phyloP scores from a whole-genome alignment of 2,888 invertebrate species.

The Pardosa pseudoannulata region DNA sequence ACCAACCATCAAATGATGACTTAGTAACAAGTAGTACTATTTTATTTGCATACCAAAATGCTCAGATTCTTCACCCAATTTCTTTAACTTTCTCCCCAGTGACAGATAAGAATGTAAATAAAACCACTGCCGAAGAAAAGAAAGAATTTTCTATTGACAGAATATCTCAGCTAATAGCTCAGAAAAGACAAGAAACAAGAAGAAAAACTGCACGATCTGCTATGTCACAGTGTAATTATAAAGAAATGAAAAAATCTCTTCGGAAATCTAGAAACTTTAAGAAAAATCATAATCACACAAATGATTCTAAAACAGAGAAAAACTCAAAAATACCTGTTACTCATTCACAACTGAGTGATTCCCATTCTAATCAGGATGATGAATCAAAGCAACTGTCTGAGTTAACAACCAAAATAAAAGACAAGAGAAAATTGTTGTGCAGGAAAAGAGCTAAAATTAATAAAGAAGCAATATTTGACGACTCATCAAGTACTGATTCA shows the following conservation, averaged over 20 bases:
- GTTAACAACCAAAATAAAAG: slow-evolving; percentile 17
- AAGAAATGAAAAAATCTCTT: neutral
- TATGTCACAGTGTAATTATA: slow-evolving; percentile 6
- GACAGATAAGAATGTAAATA: neutral
- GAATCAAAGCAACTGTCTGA: neutral
- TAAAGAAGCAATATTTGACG: slow-evolving; percentile 7
- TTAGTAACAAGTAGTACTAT: neutral
- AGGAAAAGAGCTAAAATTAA: slow-evolving; percentile 31
- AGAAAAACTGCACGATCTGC: slow-evolving; percentile 23
- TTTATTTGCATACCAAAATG: slow-evolving; percentile 1
- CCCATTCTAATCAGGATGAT: neutral
- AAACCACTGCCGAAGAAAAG: neutral
- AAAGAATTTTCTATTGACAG: slow-evolving; percentile 31
- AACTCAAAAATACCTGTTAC: neutral
- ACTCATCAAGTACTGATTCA: slow-evolving; percentile 46
- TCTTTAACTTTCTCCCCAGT: neutral
- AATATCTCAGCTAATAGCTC: slow-evolving; percentile 66
- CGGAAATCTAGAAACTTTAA: neutral
- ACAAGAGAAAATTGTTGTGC: slow-evolving; percentile 39
- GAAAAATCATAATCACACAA: neutral
- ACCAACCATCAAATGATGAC: neutral
- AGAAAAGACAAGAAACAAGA: slow-evolving; percentile 52
- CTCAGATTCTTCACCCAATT: neutral
- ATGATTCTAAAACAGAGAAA: neutral
- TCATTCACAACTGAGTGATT: neutral